These are phyloP conservation scores for Atethmia centrago DNA, from an alignment of 2,888 invertebrate species.

Conservation along the genomic window DNA sequence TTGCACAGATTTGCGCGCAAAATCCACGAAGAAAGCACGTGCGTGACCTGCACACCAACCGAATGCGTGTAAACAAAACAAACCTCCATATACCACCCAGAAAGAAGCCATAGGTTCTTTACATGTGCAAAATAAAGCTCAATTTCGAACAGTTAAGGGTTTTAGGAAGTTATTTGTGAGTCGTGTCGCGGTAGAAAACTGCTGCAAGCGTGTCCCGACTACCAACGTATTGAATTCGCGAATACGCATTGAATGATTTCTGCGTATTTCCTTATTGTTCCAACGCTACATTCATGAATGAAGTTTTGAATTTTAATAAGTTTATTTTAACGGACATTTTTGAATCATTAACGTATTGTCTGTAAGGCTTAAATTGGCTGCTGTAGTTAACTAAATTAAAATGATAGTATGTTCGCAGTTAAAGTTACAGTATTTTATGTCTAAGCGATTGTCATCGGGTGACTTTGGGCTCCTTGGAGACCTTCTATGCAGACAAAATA, in stretches of 20 bases:
- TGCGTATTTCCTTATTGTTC: constrained; percentile 89
- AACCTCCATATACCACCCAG: constrained; percentile 40
- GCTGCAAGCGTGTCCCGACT: constrained; percentile 83
- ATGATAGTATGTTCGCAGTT: neutral
- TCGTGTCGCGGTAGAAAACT: constrained; percentile 81
- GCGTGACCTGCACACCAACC: constrained; percentile 85
- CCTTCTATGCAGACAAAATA: too few relatives aligned
- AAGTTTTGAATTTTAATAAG: constrained; percentile 83
- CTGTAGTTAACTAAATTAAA: neutral
- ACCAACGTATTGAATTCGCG: constrained; percentile 84
- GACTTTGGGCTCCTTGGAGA: neutral
- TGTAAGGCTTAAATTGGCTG: constrained; percentile 15
- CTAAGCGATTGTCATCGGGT: neutral
- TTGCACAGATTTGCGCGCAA: constrained; percentile 87
- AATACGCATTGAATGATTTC: constrained; percentile 86
- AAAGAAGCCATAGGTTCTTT: constrained; percentile 60
- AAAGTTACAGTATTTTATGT: neutral
- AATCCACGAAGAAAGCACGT: constrained; percentile 89
- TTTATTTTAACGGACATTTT: constrained; percentile 61
- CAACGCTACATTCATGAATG: constrained; percentile 84
- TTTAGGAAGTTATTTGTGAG: constrained; percentile 68
- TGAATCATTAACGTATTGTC: constrained; percentile 41
- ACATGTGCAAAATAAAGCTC: constrained; percentile 72
- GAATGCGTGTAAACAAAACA: constrained; percentile 74
- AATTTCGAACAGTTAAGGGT: constrained; percentile 70